Base-by-base conservation (phyloP, 2,888 invertebrate species). In the Melolontha melolontha region DNA sequence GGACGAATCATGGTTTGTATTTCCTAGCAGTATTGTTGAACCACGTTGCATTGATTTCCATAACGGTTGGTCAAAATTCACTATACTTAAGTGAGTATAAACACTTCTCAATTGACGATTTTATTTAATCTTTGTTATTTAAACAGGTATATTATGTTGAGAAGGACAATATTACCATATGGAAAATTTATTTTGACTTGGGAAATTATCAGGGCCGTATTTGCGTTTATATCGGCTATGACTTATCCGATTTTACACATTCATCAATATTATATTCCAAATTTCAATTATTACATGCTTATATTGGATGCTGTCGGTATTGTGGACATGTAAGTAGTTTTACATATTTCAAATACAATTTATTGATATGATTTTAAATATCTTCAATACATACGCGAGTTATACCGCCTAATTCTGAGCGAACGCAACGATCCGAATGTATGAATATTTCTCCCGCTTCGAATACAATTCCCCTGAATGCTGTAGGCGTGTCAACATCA, bases 171-270 rank as follows among this genome's bases (percentile, higher is more conserved):
- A 34, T 69, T 74, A 64, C 77, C 77, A 1, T 70, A 74, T 49
- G 75, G 77, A 6, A 67, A 72, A 1, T 77, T 76, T 54, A 67
- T 75, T 8, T 51, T 71, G 11, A 66, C 69, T 41, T 76, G 75
- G 74, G 75, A 75, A 65, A 69, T 75, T 4, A 34, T 71, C 2
- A 67, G 70, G 39, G 72, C 71, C 8, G 47, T 73, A 11, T 71
- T 71, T 34, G 69, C 72, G 0, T 73, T 74, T 50, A 40, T 72
- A 0, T 66, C 73, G 34, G 72, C 73, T 0, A 67, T 71, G 14
- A 64, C 72, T 12, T 73, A 72, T 52, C 71, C 75, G 0, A 29
- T 69, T 1, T 12, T 72, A 12, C 70, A 73, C 44, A 64, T 75
- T 14, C 67, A 69, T 16, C 55, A 70, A 17, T 57, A 64, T 29